phyloP scores from a whole-genome alignment of 2,888 invertebrate genomes.

The Dynastes grantii region DNA sequence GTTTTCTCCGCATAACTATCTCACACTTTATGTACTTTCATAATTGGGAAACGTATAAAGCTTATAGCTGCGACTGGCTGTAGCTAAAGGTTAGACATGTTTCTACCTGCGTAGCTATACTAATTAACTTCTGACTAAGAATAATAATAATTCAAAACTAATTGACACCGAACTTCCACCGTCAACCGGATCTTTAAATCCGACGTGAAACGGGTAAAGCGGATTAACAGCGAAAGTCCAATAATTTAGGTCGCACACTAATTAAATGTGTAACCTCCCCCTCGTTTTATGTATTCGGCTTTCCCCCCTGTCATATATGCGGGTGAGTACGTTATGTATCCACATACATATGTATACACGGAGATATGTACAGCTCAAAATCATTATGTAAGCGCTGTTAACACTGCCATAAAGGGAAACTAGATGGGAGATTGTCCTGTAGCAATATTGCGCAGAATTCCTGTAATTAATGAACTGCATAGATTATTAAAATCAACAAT shows the following conservation, averaged over 20 bases:
- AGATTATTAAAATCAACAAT: constrained; percentile 7
- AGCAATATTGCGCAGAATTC: not conserved
- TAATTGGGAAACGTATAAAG: constrained; percentile 37
- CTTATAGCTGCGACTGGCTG: constrained; percentile 19
- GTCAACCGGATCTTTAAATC: constrained; percentile 46
- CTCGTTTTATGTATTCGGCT: constrained; percentile 34
- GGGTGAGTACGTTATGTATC: not conserved
- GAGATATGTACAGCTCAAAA: not conserved
- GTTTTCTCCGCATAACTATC: constrained; percentile 10
- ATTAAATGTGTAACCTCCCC: constrained; percentile 35
- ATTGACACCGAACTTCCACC: constrained; percentile 46
- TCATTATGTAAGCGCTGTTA: constrained; percentile 19
- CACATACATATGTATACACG: not conserved
- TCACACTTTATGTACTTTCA: constrained; percentile 37
- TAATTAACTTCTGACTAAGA: constrained; percentile 41
- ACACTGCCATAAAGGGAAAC: not conserved
- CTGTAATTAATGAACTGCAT: constrained; percentile 4
- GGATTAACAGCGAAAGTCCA: constrained; percentile 42
- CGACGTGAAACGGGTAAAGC: constrained; percentile 37
- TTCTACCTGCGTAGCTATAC: constrained; percentile 32
- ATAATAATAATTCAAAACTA: constrained; percentile 47
- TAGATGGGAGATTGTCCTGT: not conserved
- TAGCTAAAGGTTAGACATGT: not conserved
- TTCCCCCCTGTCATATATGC: constrained; percentile 11
- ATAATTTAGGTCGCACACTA: constrained; percentile 39